Conservation (phyloP, 2,797 vertebrate species). For the Hirundo rustica region DNA sequence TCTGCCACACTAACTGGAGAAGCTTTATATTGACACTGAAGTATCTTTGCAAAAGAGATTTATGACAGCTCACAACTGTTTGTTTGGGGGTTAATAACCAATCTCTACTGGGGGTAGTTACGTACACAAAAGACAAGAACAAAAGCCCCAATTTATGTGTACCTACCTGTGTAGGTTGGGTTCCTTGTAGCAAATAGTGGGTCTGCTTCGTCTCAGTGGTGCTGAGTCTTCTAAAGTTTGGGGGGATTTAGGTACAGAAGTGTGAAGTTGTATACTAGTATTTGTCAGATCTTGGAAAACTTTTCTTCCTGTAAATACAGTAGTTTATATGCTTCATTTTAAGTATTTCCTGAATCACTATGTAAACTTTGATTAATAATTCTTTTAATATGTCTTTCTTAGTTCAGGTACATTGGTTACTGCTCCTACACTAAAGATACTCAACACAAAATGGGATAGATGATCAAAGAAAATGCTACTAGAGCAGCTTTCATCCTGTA, state of each 20-base stretch:
- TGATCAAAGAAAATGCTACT: neutral
- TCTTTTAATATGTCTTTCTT: neutral
- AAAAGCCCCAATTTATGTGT: neutral
- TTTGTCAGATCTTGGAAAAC: constrained; percentile 72
- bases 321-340: neutral
- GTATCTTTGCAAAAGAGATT: neutral
- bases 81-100: neutral
- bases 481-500: neutral
- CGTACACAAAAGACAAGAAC: accelerated
- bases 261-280: neutral
- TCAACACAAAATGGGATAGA: neutral
- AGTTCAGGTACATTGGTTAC: neutral
- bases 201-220: constrained; percentile 22
- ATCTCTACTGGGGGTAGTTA: neutral
- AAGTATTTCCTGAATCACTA: neutral
- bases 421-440: neutral
- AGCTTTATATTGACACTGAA: neutral
- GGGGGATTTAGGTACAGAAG: neutral
- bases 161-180: constrained; percentile 60
- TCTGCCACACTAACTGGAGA: neutral
- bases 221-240: neutral
- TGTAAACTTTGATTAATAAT: neutral
- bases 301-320: constrained; percentile 64
- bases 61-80: neutral
- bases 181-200: constrained; percentile 68